phyloP scores from a whole-genome alignment of 2,797 vertebrate species.

The Protosalanx chinensis region DNA sequence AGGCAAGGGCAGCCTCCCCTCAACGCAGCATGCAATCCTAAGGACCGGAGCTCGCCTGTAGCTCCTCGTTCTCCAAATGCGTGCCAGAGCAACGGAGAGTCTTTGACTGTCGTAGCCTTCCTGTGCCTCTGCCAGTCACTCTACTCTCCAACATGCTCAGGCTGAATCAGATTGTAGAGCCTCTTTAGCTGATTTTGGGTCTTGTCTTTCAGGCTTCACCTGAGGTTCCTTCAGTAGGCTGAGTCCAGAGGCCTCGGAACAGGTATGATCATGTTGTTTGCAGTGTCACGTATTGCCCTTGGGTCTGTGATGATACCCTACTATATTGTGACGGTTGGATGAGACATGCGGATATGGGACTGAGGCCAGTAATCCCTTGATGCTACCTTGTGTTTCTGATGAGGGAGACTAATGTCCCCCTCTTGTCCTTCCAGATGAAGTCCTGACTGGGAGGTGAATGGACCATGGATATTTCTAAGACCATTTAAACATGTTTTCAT shows the following conservation, averaged over 20 bases:
- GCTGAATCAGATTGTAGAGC: no score
- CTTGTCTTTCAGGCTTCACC: not conserved
- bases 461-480: no score
- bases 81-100: slow-evolving; percentile 82
- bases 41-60: slow-evolving; percentile 72
- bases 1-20: not conserved
- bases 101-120: slow-evolving; percentile 80
- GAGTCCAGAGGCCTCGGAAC: not conserved
- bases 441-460: not conserved
- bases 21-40: slow-evolving; percentile 75
- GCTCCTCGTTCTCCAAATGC: slow-evolving; percentile 81
- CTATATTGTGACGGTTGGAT: slow-evolving; percentile 83
- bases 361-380: slow-evolving; percentile 75
- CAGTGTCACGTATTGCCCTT: slow-evolving; percentile 3
- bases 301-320: slow-evolving; percentile 83
- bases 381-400: not conserved
- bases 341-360: slow-evolving; percentile 98
- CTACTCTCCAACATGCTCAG: slow-evolving; percentile 78
- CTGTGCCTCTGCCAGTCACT: slow-evolving; percentile 80
- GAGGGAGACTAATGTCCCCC: no score
- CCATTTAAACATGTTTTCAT: no score
- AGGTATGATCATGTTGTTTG: not conserved
- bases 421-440: not conserved
- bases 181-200: not conserved
- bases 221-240: not conserved